Percentiles rank a stretch among this genome's conserved stretches.
Evolutionary conservation across 92 coral and sea anemone genomes (phyloP).

Genomic region (Palythoa caribaeorum): DNA sequence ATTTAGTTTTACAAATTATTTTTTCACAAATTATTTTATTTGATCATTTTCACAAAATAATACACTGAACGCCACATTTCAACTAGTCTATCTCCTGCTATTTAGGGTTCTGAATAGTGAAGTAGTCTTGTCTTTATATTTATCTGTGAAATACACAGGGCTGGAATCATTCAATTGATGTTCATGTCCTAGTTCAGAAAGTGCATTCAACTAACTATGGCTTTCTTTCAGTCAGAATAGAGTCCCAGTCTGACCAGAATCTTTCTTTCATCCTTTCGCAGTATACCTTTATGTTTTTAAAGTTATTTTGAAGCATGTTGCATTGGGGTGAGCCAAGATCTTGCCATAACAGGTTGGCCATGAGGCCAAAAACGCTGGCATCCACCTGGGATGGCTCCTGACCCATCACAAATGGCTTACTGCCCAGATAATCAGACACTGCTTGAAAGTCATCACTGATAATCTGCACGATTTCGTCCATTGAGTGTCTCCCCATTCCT

Average conservation of each 20-base stretch:
- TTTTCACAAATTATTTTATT: no score
- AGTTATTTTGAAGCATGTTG: constrained; percentile 56
- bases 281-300: constrained; percentile 59
- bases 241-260: constrained; percentile 75
- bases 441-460: constrained; percentile 65
- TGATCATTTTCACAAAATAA: no score
- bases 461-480: constrained; percentile 66
- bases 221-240: constrained; percentile 59
- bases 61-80: no score
- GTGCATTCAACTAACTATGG: background rate
- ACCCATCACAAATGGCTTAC: constrained; percentile 71
- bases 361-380: constrained; percentile 70
- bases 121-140: no score
- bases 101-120: no score
- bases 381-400: constrained; percentile 71
- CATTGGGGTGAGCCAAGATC: constrained; percentile 61
- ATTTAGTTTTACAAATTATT: no score
- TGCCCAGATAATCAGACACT: constrained; percentile 55
- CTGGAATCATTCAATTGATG: background rate
- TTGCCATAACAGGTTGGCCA: constrained; percentile 80
- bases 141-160: no score
- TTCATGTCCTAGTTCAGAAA: background rate
- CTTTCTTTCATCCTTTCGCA: constrained; percentile 71
- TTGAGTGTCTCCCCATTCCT: constrained; percentile 74
- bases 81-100: no score